Base-by-base conservation (phyloP, 2,797 vertebrate genomes). In the Pelobates cultripes region DNA sequence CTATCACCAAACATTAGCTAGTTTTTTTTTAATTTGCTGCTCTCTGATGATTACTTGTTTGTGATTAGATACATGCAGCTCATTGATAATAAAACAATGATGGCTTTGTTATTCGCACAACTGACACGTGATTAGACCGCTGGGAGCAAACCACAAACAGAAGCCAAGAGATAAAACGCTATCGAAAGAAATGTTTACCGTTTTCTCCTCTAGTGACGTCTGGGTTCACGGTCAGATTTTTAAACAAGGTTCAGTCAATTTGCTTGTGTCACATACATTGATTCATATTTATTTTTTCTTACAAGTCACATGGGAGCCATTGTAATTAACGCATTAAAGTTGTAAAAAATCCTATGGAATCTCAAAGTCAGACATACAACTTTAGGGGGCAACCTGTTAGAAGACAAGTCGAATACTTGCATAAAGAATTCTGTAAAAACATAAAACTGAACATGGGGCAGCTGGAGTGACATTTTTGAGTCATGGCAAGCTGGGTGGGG, bases 61-160 rank as follows among this genome's bases (percentile, higher is more conserved):
- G 61, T 60, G 45, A 64, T 78, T 61, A 64, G 77, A 78, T 71
- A 71, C 82, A 43, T 67, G 43, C 41, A 64, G 67, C 17, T 51
- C 43, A 64, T 66, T 83, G 66, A 83, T 75, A 53, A 70, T 66
- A 68, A 83, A 75, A 83, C 76, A 79, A 83, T 78, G 71, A 64
- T 63, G 81, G 74, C 70, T 68, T n/a, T 74, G 76, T 78, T 78
- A 68, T 78, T 63, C 67, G 44, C 77, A 77, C 80, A 68, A 69
- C 51, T 13, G 44, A 28, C 53, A 5, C 15, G 43, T 7, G 72
- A 83, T 78, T 78, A 78, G 74, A 73, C 71, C 74, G 47, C 64
- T 67, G 44, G 10, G 13, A 43, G 51, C 42, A 47, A 69, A 70
- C 12, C 28, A 2, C 13, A 53, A 78, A 61, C n/a, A n/a, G 8